Evolutionary conservation across 2,113 vertebrate species (phyloP), one percentile per base, ranked within the genome.

Genomic region (Corythoichthys haematopterus): DNA sequence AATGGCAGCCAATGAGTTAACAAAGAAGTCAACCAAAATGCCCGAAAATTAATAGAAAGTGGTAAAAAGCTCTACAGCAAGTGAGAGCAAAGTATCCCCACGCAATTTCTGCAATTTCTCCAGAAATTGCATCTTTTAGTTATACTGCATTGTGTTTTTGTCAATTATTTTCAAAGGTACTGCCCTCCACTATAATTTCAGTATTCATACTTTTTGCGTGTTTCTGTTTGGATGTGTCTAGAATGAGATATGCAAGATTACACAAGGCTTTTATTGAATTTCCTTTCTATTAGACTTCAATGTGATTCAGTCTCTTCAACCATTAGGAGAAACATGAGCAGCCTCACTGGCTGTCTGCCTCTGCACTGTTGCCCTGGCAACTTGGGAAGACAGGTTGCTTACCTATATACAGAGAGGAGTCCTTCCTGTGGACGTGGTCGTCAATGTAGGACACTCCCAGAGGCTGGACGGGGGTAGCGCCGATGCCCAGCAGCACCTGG

Each of bases 391-490:
- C 40, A 8, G 9, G 6, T 8, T 43, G 76, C 93, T 92, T 91
- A 98, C 96, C 96, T 92, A 98, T 97, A 80, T 98, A 98, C 48
- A 98, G 85, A 2, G 96, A 98, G 67, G 96, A 98, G 85, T 98
- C 96, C 90, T 98, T 97, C 87, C 93, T 90, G 55, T 92, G 92
- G 71, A 98, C 96, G 0, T 98, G 96, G 90, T 98, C 96, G 13
- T 98, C 96, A 6, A 98, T 98, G 83, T 98, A 98, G 83, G 89
- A 79, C 65, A 89, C 88, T 38, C 88, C 88, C 64, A 90, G 80
- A 66, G 89, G 88, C 80, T 88, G 97, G 69, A 99, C 97, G 3
- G 97, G 97, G 1, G 97, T 99, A 84, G 97, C 97, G 76, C 97
- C 97, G 74, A 99, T 97, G 65, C 97, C 97, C 83, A 99, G 90